Evolutionary conservation across 1,140 invertebrate species (phyloP), one percentile per base, ranked within the genome.

Genomic region (Muscidifurax raptorellus): DNA sequence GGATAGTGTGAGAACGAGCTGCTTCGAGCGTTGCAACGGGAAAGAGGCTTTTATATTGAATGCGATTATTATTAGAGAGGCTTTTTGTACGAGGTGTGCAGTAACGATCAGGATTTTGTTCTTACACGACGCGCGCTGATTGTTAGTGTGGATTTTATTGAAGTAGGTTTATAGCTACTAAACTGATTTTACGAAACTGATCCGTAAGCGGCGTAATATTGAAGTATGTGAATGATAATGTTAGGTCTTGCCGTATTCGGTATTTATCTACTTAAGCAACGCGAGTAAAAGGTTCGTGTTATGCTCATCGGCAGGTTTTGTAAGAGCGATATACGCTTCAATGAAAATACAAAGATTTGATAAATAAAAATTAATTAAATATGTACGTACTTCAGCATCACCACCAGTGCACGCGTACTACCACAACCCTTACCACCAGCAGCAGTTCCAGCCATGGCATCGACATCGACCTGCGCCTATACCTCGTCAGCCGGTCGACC

Each of bases 401-500:
- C 15, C 18, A n/a, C 52, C 52, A n/a, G 52, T 59, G 6, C 22
- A 59, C 6, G 52, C 52, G 22, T 87, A 90, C 80, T 86, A 87
- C 80, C 88, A 88, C 47, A 76, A 87, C 25, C 82, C 83, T 30
- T 27, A 40, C 36, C 22, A 36, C 2, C 72, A 77, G 9, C 12
- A 66, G 25, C 84, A 82, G 40, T 88, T 89, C 77, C 87, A 89
- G 69, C 81, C 81, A 59, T 91, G 90, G 90, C 86, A 67, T 3
- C 52, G 47, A 2, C 40, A 78, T 67, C 27, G 80, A 5, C 36
- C 40, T 2, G 74, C 75, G 0, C 84, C 86, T 25, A 77, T 87
- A 15, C 82, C 85, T n/a, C 86, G 89, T 44, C 88, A 90, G 32
- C 96, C 96, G 0, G 91, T 95, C 47, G 95, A 96, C 82, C 93